Evolutionary conservation across 2,797 vertebrate species (phyloP), one percentile per base, ranked within the genome.

Genomic region (Parambassis ranga): DNA sequence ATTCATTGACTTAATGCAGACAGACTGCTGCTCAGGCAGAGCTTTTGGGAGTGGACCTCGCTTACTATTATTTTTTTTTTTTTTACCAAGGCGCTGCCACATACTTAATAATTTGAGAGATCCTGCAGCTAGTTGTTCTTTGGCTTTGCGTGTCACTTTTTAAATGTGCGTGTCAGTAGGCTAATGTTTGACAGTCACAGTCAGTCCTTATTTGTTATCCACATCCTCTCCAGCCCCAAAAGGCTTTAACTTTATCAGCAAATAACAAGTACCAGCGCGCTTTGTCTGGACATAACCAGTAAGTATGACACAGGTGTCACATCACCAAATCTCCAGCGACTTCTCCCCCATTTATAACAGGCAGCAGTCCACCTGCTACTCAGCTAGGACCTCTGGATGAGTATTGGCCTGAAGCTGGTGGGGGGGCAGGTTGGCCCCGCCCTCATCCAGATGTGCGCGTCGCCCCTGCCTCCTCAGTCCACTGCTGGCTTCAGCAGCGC

Each of bases 381-480:
- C 65, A 56, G 50, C 65, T 23, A 47, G 22, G 53, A 48, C 50
- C 57, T 64, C 57, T 75, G 74, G 66, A 48, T 46, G 37, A 61
- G 66, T 13, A 75, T 71, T 80, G 81, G 81, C 49, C 72, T 56
- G 53, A 52, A 56, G 65, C 36, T 20, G 42, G 46, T 15, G 41
- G 52, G 70, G 70, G 46, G 59, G 56, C 50, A 51, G 62, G 36
- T 41, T 50, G 53, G 76, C 48, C 61, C 83, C 85, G 77, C 87
- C 89, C 77, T 78, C 66, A 32, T 74, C 83, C 89, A 89, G 86
- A 88, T 90, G 88, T 88, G 86, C 77, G 43, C 55, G 51, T 50
- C 68, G 55, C 61, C 57, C 43, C 37, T 2, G 27, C 19, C 55
- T 64, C 62, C 6, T 68, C 75, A 71, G 69, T 82, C 49, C 66